Percentiles rank a stretch among this genome's conserved stretches.
These are phyloP conservation scores for Gavia stellata DNA, from an alignment of 2,113 vertebrate genomes.

Conservation along the genomic window DNA sequence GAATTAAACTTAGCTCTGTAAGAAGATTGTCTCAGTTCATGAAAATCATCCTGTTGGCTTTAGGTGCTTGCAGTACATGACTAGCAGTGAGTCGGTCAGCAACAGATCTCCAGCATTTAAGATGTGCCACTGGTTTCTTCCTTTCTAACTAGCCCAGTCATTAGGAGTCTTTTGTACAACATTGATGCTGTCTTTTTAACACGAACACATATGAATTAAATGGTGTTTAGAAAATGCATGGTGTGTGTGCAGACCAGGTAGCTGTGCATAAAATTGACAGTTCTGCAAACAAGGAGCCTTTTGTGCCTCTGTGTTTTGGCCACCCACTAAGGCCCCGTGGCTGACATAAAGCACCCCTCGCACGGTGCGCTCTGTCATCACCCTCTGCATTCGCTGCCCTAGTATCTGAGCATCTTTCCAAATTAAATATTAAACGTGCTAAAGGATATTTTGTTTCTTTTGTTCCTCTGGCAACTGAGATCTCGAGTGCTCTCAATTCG, in stretches of 20 bases:
- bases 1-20: neutral
- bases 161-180: rapidly evolving
- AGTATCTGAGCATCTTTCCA: neutral
- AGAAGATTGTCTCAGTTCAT: neutral
- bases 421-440: conserved; percentile 41
- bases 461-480: conserved; percentile 21
- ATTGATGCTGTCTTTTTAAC: neutral
- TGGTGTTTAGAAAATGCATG: neutral
- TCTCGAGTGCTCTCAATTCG: neutral
- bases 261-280: neutral
- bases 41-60: neutral
- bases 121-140: neutral
- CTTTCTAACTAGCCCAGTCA: neutral
- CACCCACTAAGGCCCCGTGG: neutral
- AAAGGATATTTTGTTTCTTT: conserved; percentile 40
- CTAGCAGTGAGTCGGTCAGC: neutral
- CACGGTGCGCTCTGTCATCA: neutral
- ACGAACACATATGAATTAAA: neutral
- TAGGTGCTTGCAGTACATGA: neutral
- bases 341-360: neutral
- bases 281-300: neutral
- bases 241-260: neutral
- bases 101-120: neutral
- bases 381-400: neutral
- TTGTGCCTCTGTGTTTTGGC: neutral